Evolutionary conservation across 2,888 invertebrate genomes (phyloP).

Genomic region (Bedellia somnulentella): DNA sequence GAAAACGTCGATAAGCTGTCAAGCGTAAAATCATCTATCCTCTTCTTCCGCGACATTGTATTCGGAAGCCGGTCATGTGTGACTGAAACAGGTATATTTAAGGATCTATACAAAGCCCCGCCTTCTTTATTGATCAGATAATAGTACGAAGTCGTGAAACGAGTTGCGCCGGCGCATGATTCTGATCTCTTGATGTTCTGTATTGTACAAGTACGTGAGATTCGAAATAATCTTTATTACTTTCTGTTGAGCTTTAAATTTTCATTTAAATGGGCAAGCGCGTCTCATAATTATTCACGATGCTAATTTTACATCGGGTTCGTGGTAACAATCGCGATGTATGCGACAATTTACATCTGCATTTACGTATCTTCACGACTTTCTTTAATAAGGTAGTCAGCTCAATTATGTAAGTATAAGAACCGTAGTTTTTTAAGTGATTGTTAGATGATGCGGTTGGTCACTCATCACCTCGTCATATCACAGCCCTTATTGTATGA

Average conservation of each 20-base stretch:
- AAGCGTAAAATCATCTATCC: conserved; percentile 27
- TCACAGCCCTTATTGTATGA: too few relatives aligned
- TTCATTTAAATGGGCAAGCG: conserved; percentile 28
- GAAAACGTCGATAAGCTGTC: too few relatives aligned
- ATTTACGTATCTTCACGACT: too few relatives aligned
- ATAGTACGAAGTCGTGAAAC: conserved; percentile 24
- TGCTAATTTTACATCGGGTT: too few relatives aligned
- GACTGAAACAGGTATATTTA: conserved; percentile 21
- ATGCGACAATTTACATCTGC: too few relatives aligned
- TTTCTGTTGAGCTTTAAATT: conserved; percentile 34
- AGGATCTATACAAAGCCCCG: conserved; percentile 24
- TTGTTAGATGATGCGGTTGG: too few relatives aligned
- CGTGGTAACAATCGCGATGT: too few relatives aligned
- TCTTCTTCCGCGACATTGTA: conserved; percentile 15
- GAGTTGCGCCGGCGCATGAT: conserved; percentile 35
- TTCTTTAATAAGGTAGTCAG: too few relatives aligned
- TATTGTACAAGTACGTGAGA: conserved; percentile 27
- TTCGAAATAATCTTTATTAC: conserved; percentile 51
- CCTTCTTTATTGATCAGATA: conserved; percentile 50
- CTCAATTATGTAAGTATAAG: too few relatives aligned
- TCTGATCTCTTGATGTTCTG: conserved; percentile 33
- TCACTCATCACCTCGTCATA: too few relatives aligned
- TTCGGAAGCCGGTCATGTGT: conserved; percentile 5
- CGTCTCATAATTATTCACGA: too few relatives aligned
- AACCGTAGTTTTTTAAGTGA: too few relatives aligned